These are phyloP conservation scores for Petrophora chlorosata DNA, from an alignment of 2,888 invertebrate species.

Conservation along the genomic window DNA sequence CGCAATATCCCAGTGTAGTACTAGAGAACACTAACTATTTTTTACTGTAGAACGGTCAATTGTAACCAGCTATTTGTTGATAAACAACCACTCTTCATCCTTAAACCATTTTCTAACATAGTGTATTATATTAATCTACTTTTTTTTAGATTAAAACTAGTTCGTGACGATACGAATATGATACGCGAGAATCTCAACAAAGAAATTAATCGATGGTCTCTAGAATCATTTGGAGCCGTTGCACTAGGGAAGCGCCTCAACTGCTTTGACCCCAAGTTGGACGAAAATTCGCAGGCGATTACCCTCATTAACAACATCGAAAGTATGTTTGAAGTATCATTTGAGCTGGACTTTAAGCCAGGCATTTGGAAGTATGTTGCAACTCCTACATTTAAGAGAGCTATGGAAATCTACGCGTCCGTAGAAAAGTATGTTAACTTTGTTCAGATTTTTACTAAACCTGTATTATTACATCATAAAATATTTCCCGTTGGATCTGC, in stretches of 20 bases:
- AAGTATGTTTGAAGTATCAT: constrained; percentile 43
- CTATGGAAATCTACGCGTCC: constrained; percentile 48
- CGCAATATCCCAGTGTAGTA: too few species aligned
- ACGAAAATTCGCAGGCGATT: constrained; percentile 47
- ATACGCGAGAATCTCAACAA: constrained; percentile 79
- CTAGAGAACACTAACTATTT: too few species aligned
- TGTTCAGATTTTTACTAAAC: background rate
- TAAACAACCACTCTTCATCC: too few species aligned
- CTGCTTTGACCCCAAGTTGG: constrained; percentile 48
- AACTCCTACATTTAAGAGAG: constrained; percentile 46
- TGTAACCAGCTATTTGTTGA: too few species aligned
- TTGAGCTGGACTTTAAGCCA: constrained; percentile 54
- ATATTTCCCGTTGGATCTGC: too few species aligned
- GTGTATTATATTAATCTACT: too few species aligned
- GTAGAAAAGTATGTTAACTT: constrained; percentile 1
- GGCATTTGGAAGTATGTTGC: constrained; percentile 49
- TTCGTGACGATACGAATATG: constrained; percentile 66
- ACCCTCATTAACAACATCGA: constrained; percentile 52
- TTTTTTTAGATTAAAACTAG: too few species aligned
- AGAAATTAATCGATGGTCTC: constrained; percentile 83
- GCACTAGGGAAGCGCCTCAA: constrained; percentile 55
- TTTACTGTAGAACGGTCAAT: too few species aligned
- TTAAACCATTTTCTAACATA: too few species aligned
- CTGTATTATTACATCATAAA: too few species aligned
- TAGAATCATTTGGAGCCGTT: constrained; percentile 75